Conservation (phyloP, 1,140 invertebrate genomes). For the Mya arenaria region DNA sequence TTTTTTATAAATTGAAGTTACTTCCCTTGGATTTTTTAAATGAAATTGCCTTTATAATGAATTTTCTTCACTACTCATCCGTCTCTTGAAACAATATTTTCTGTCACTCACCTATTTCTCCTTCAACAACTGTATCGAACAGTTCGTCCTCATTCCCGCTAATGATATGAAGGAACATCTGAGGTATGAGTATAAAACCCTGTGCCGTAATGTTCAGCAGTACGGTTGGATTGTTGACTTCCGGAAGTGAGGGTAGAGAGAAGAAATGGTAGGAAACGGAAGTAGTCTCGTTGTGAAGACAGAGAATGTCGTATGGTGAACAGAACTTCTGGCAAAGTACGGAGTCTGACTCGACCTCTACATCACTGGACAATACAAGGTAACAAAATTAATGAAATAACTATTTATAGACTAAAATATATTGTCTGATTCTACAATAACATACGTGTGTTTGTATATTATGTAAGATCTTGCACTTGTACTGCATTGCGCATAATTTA, state of each 20-base stretch:
- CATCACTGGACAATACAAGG: slow-evolving; percentile 40
- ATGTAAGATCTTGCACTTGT: too few species aligned
- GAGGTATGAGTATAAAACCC: slow-evolving; percentile 69
- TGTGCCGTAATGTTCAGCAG: slow-evolving; percentile 72
- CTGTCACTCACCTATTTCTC: slow-evolving; percentile 69
- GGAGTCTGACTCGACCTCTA: slow-evolving; percentile 65
- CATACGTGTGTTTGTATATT: too few species aligned
- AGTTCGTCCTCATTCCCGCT: slow-evolving; percentile 69
- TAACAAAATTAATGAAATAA: background rate
- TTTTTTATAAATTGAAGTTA: too few species aligned
- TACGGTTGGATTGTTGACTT: slow-evolving; percentile 61
- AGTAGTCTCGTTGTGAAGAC: slow-evolving; percentile 77
- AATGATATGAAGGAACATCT: slow-evolving; percentile 68
- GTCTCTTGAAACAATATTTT: too few species aligned
- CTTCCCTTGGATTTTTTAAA: too few species aligned
- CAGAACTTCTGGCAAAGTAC: slow-evolving; percentile 76
- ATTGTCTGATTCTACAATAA: background rate
- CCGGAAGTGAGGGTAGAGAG: slow-evolving; percentile 72
- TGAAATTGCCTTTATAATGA: too few species aligned
- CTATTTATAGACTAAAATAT: background rate
- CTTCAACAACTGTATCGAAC: slow-evolving; percentile 69
- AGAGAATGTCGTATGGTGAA: slow-evolving; percentile 66
- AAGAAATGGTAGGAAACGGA: slow-evolving; percentile 79
- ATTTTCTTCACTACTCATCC: too few species aligned
- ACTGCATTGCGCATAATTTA: too few species aligned